phyloP scores from a whole-genome alignment of 64 coral and sea anemone genomes.

The Astreopora myriophthalma region DNA sequence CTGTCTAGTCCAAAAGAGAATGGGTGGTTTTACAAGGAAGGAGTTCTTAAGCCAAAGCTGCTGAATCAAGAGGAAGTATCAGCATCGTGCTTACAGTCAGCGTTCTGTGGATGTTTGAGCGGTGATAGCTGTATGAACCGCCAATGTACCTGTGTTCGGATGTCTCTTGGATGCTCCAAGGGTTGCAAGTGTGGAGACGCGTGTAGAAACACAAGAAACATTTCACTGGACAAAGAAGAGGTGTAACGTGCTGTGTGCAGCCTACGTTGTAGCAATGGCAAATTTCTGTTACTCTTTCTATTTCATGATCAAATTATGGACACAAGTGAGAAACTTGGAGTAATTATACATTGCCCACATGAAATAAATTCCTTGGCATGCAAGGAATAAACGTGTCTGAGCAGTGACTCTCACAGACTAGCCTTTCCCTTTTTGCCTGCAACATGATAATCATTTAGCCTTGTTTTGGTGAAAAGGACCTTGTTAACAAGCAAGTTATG shows the following conservation, averaged over 20 bases:
- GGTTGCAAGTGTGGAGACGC: slow-evolving; percentile 59
- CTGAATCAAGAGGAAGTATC: slow-evolving; percentile 26
- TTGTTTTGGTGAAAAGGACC: too few species aligned
- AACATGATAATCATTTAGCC: too few species aligned
- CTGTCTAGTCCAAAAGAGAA: slow-evolving; percentile 15
- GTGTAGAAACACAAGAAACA: slow-evolving; percentile 44
- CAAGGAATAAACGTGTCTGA: too few species aligned
- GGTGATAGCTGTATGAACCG: slow-evolving; percentile 18
- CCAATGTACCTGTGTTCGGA: slow-evolving; percentile 56
- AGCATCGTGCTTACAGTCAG: slow-evolving; percentile 52
- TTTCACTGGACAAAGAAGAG: neutral
- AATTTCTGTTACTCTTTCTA: neutral
- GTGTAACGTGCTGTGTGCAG: neutral
- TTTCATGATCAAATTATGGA: neutral
- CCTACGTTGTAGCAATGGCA: too few species aligned
- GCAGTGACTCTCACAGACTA: too few species aligned
- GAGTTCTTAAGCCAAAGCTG: slow-evolving; percentile 41
- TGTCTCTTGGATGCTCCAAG: slow-evolving; percentile 54
- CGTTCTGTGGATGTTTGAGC: slow-evolving; percentile 51
- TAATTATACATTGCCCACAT: neutral
- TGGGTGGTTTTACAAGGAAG: slow-evolving; percentile 30
- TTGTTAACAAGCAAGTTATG: too few species aligned
- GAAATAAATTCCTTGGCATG: too few species aligned
- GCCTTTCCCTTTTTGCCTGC: too few species aligned
- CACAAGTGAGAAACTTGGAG: neutral